Base-by-base conservation (phyloP, 2,888 invertebrate genomes). In the Bimastos eiseni region DNA sequence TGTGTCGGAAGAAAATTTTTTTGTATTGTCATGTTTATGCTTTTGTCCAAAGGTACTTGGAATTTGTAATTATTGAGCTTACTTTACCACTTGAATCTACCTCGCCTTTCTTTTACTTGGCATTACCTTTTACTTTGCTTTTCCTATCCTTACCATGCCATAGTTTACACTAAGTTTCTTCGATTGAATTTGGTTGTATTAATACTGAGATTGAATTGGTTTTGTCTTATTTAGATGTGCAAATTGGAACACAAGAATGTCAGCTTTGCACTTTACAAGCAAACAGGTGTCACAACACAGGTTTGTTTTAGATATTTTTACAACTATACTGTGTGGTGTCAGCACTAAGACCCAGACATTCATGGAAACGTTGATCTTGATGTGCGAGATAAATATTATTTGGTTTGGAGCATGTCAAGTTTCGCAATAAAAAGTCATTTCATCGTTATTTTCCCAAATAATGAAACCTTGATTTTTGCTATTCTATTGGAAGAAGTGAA, bases 241-340 rank as follows among this genome's bases (percentile, higher is more conserved):
- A 93, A 88, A 93, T 95, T 89, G 93, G 94, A 41, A 94, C 94
- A 88, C 92, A 94, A 91, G 94, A 94, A 92, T 94, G 93, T 44
- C 93, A 94, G 91, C 94, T 94, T 92, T 92, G 94, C 49, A 94
- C 93, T 92, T 91, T 94, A 91, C 94, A 94, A 90, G 94, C 93
- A 5, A 91, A 70, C n/a, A 30, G 70, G n/a, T n/a, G 70, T 70
- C 70, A n/a, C 70, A 70, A 70, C 70, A 8, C 70, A 70, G 70
- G 70, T 70, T 70, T 24, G 49, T 49, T 49, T 24, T 24, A 24
- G 24, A 6, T 49, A 24, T 49, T 24, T 49, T 49, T 49, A 24
- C 4, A 24, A 24, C 21, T 49, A 49, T 49, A 6, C 24, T 24
- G 49, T 49, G 24, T 24, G 24, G 49, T 49, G 3, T 21, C 24